These are phyloP conservation scores for Perognathus longimembris DNA, from an alignment of 2,113 vertebrate species.

Conservation along the genomic window DNA sequence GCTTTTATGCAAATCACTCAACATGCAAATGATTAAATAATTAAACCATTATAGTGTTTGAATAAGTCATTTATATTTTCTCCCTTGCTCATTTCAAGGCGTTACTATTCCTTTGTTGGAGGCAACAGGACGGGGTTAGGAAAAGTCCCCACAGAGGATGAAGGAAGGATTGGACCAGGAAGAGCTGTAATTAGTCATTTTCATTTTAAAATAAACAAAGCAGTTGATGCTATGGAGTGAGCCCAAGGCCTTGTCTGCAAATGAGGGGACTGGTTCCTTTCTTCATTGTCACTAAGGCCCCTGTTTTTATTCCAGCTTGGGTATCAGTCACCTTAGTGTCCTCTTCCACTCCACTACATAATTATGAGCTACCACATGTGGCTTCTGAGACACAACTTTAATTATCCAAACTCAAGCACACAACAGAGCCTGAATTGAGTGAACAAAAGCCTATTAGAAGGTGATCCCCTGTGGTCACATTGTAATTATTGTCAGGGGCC, in stretches of 20 bases:
- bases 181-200: constrained; percentile 77
- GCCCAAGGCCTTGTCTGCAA: not conserved
- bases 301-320: not conserved
- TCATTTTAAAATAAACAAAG: constrained; percentile 75
- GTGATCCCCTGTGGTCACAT: constrained; percentile 69
- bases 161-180: constrained; percentile 4
- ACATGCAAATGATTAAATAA: constrained; percentile 78
- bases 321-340: constrained; percentile 55
- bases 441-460: constrained; percentile 81
- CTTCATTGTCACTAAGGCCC: not conserved
- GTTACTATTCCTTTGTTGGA: constrained; percentile 53
- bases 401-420: constrained; percentile 77
- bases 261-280: constrained; percentile 60
- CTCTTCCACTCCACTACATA: constrained; percentile 32
- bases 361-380: constrained; percentile 70
- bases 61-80: constrained; percentile 73
- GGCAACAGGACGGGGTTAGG: not conserved
- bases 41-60: constrained; percentile 72
- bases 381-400: constrained; percentile 71
- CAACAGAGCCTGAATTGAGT: constrained; percentile 61
- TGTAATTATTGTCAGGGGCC: constrained; percentile 69
- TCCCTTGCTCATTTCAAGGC: constrained; percentile 16
- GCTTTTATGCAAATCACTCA: constrained; percentile 81
- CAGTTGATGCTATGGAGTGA: constrained; percentile 31
- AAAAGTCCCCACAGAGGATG: not conserved